phyloP scores from a whole-genome alignment of 2,888 invertebrate species.

The Dolichopus griseipennis region DNA sequence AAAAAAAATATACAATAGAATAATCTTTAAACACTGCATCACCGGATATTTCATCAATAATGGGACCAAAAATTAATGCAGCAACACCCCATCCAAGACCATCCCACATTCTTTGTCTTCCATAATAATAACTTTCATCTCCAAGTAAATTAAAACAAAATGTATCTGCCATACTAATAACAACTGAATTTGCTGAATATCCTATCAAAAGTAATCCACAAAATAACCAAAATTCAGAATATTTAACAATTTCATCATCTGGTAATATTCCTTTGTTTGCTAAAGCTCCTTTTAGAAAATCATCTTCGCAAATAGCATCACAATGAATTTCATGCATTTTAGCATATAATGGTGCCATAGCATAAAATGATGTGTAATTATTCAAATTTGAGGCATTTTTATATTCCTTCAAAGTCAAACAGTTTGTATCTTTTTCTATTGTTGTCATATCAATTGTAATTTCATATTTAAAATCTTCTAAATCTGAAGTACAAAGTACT shows the following conservation, averaged over 20 bases:
- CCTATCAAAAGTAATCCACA: conserved; percentile 59
- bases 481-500: not conserved
- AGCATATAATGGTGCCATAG: not conserved
- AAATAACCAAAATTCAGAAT: conserved; percentile 63
- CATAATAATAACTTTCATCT: conserved; percentile 58
- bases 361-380: not conserved
- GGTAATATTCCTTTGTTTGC: conserved; percentile 13
- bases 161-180: conserved; percentile 72
- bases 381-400: not conserved
- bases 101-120: conserved; percentile 74
- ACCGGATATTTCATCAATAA: conserved; percentile 59
- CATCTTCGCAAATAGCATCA: conserved; percentile 20
- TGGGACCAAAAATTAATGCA: conserved; percentile 60
- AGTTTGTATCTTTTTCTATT: not conserved
- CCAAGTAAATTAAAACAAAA: conserved; percentile 72
- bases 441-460: not conserved
- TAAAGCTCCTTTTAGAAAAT: conserved; percentile 17
- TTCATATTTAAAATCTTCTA: not conserved
- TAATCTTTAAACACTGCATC: conserved; percentile 56
- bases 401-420: not conserved
- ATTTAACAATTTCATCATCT: conserved; percentile 28
- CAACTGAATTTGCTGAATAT: conserved; percentile 70
- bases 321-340: conserved; percentile 13
- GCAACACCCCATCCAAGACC: conserved; percentile 72
- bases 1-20: conserved; percentile 37